Evolutionary conservation across 2,888 invertebrate genomes (phyloP), one percentile per base, ranked within the genome.

Genomic region (Amphimallon solstitiale): DNA sequence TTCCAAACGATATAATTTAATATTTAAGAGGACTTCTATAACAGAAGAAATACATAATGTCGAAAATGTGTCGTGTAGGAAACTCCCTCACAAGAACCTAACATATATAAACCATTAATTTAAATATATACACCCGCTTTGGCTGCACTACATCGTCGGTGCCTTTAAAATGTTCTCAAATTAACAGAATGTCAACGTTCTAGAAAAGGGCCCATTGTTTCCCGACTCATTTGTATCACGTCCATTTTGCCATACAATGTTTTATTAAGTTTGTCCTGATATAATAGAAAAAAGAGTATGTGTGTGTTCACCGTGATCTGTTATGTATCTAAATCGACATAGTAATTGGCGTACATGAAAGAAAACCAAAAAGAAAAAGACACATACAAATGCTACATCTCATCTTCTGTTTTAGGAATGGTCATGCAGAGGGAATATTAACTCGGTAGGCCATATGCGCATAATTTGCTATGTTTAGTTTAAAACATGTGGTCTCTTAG

Each of bases 21-120:
- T 23, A 23, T 23, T 23, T 4, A 23, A 23, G 23, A 23, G 23
- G 14, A 15, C 34, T 17, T 49, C 14, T 23, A n/a, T 51, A 35
- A 51, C 14, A 12, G 14, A 2, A 14, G 14, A 14, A 34, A n/a
- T n/a, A n/a, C n/a, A n/a, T n/a, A n/a, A 51, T 12, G 14, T 4
- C 14, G 14, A 34, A 51, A 56, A 56, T 56, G 40, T 43, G 40
- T 43, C 9, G 29, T 17, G 15, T 15, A 17, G 40, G 21, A 54
- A 54, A 37, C 23, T 12, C 37, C 64, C 49, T 21, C 67, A 69
- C 59, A 67, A 60, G 63, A 65, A 54, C 19, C 38, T 64, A 54
- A 67, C 61, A 67, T 62, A 63, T 38, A 64, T 66, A 59, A 67
- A 48, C 69, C 64, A 69, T 69, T 69, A 69, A 63, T 62, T 56